Percentiles rank a stretch among this genome's conserved stretches.
Conservation (phyloP, 2,797 vertebrate species). For the Alcedo quadribrachys region DNA sequence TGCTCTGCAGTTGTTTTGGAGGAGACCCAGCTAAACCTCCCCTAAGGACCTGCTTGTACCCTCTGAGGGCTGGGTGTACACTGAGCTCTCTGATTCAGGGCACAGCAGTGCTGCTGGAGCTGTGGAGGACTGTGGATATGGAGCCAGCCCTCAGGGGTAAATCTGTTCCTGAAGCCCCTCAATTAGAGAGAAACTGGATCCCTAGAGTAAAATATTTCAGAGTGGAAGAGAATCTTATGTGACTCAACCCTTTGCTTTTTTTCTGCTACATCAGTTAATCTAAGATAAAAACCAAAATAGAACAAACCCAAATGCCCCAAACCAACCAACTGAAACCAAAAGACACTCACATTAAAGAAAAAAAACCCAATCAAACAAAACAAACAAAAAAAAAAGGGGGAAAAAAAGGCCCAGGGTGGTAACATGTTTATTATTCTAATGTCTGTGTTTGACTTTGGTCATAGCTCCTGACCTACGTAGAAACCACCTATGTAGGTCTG, state of each 20-base stretch:
- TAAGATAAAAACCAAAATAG: neutral
- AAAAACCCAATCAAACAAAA: too few relatives aligned
- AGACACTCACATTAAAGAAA: accelerated
- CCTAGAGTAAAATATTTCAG: neutral
- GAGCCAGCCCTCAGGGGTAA: neutral
- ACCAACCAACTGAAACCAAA: neutral
- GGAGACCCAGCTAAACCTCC: neutral
- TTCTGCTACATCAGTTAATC: neutral
- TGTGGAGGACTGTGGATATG: neutral
- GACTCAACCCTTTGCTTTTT: neutral
- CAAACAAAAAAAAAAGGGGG: accelerated
- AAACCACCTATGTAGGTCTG: neutral
- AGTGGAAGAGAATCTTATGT: neutral
- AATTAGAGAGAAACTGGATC: neutral
- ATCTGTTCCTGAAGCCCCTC: neutral
- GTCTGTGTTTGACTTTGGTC: neutral
- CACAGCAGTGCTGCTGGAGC: accelerated
- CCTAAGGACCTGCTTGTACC: accelerated
- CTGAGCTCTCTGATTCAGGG: neutral
- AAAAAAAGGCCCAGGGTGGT: too few relatives aligned
- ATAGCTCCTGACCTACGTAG: accelerated
- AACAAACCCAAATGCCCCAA: too few relatives aligned
- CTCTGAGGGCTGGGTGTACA: neutral
- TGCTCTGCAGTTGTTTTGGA: neutral
- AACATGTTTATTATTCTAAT: neutral